Conservation (phyloP, 2,113 vertebrate genomes). For the Sminthopsis crassicaudata region DNA sequence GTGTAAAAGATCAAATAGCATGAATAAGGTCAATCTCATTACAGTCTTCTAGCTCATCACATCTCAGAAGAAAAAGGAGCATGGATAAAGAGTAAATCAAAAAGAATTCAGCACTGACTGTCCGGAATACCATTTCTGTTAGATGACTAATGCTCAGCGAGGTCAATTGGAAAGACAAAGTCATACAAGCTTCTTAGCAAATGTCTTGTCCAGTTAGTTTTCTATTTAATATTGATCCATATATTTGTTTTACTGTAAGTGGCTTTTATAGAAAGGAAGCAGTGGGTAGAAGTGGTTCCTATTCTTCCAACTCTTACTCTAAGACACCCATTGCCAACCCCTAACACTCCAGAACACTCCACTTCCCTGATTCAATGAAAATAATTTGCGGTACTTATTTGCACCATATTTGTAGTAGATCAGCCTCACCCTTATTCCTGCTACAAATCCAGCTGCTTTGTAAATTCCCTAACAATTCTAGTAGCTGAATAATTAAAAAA, state of each 20-base stretch:
- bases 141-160: slow-evolving; percentile 1
- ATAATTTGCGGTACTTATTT: background rate
- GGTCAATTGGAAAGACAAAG: slow-evolving; percentile 52
- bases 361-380: background rate
- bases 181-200: background rate
- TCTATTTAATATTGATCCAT: background rate
- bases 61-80: slow-evolving; percentile 50
- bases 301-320: background rate
- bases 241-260: background rate
- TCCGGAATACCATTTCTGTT: slow-evolving; percentile 46
- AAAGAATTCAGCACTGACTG: background rate
- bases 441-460: background rate
- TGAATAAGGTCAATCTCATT: slow-evolving; percentile 67
- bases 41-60: slow-evolving; percentile 36
- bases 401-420: background rate
- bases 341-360: background rate
- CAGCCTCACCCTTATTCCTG: background rate
- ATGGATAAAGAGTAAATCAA: slow-evolving; percentile 64
- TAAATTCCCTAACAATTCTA: background rate
- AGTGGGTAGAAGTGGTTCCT: background rate
- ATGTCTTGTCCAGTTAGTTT: background rate
- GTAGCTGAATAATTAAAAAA: background rate
- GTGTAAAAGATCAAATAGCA: slow-evolving; percentile 66
- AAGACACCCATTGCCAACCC: background rate
- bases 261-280: background rate